phyloP scores from a whole-genome alignment of 2,888 invertebrate genomes.

The Alloplasta piceator region DNA sequence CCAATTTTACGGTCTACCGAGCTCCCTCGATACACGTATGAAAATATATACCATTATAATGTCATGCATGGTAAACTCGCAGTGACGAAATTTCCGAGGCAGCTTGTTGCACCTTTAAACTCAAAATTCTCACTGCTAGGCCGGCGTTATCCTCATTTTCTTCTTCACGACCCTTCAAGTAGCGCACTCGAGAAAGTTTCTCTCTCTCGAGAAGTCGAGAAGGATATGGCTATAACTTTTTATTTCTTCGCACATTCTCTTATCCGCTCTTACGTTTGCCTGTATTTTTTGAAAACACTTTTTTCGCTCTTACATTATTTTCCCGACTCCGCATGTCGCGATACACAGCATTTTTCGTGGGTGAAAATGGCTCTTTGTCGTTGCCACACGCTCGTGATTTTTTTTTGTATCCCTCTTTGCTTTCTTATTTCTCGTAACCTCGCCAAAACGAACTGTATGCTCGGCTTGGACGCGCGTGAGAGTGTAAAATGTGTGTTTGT shows the following conservation, averaged over 20 bases:
- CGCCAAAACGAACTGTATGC: not conserved
- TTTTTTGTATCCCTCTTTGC: not conserved
- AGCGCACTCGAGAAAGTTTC: not conserved
- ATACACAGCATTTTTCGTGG: not conserved
- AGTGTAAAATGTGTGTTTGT: not conserved
- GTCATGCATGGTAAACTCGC: constrained; percentile 7
- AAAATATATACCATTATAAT: constrained; percentile 2
- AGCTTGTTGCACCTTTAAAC: not conserved
- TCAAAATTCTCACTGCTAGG: not conserved
- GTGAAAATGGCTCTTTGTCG: not conserved
- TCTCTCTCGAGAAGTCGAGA: not conserved
- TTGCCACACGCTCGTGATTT: not conserved
- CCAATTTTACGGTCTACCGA: constrained; percentile 34
- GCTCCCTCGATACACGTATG: not conserved
- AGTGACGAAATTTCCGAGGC: not conserved
- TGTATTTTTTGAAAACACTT: not conserved
- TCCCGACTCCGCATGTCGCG: not conserved
- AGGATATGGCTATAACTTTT: not conserved
- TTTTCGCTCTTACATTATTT: not conserved
- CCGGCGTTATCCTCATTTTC: not conserved
- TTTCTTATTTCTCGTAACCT: constrained; percentile 4
- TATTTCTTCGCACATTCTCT: not conserved
- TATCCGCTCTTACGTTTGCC: not conserved
- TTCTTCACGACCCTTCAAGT: not conserved
- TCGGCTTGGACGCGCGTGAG: constrained; percentile 24